These are phyloP conservation scores for Dreissena rostriformis DNA, from an alignment of 1,140 invertebrate genomes.

Conservation along the genomic window DNA sequence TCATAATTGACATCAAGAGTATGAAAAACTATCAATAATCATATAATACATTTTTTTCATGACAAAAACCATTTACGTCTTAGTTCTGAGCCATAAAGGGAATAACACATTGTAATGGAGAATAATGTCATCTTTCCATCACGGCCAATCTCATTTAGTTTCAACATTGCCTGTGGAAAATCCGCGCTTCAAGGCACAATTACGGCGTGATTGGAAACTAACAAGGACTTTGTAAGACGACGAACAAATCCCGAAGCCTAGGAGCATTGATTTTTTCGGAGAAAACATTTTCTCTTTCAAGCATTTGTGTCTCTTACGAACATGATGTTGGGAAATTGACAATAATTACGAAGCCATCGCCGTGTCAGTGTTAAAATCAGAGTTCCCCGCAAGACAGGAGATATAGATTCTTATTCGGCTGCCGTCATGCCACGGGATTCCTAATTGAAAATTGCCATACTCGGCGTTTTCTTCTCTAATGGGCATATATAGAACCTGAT, in stretches of 20 bases:
- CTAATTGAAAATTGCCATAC: slow-evolving; percentile 45
- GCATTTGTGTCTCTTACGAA: not conserved
- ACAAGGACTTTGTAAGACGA: not conserved
- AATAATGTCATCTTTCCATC: too few species aligned
- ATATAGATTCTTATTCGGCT: slow-evolving; percentile 39
- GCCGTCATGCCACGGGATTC: slow-evolving; percentile 13
- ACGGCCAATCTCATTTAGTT: too few species aligned
- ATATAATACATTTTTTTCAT: too few species aligned
- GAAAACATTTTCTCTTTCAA: not conserved
- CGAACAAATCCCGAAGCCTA: not conserved
- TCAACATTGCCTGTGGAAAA: too few species aligned
- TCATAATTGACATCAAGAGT: too few species aligned
- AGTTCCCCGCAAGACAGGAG: slow-evolving; percentile 1
- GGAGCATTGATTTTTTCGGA: not conserved
- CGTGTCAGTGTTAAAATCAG: slow-evolving; percentile 25
- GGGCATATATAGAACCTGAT: too few species aligned
- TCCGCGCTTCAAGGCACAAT: too few species aligned
- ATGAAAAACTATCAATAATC: too few species aligned
- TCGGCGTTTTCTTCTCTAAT: too few species aligned
- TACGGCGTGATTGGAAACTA: not conserved
- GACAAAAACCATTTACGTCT: too few species aligned
- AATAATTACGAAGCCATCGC: slow-evolving; percentile 37
- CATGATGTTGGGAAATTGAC: slow-evolving; percentile 34
- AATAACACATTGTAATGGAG: too few species aligned
- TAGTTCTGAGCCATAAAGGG: too few species aligned